Conservation (phyloP, 2,888 invertebrate genomes). For the Microctonus aethiopoides region DNA sequence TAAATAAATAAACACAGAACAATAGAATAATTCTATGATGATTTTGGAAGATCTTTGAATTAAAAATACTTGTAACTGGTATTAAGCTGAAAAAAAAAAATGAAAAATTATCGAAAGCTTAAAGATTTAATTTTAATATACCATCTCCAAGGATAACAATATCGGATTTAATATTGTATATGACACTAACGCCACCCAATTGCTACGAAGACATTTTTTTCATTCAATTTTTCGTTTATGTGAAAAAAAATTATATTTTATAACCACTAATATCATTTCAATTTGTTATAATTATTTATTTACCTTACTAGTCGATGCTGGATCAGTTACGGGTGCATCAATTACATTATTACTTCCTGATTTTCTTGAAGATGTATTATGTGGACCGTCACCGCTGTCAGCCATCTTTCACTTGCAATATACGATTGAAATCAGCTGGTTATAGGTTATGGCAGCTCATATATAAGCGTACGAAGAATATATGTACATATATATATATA, state of each 20-base stretch:
- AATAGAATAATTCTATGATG: background rate
- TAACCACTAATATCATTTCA: background rate
- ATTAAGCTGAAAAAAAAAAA: background rate
- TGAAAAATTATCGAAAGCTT: background rate
- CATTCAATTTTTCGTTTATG: background rate
- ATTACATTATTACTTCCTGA: conserved; percentile 68
- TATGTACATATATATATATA: background rate
- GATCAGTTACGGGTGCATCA: conserved; percentile 82
- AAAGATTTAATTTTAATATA: conserved; percentile 10
- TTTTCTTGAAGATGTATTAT: conserved; percentile 57
- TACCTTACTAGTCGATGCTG: conserved; percentile 75
- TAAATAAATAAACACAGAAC: background rate
- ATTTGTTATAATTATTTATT: conserved; percentile 32
- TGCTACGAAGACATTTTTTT: background rate
- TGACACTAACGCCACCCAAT: conserved; percentile 1
- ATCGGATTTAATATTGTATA: background rate
- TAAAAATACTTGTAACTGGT: background rate
- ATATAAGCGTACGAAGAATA: no score
- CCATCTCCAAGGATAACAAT: conserved; percentile 2
- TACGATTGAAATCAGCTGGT: background rate
- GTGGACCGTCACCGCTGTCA: conserved; percentile 60
- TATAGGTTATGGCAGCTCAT: no score
- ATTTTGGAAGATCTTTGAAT: background rate
- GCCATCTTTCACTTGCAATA: conserved; percentile 58
- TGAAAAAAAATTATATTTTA: background rate